Base-by-base conservation (phyloP, 2,888 invertebrate genomes). In the Cephus nigrinus region DNA sequence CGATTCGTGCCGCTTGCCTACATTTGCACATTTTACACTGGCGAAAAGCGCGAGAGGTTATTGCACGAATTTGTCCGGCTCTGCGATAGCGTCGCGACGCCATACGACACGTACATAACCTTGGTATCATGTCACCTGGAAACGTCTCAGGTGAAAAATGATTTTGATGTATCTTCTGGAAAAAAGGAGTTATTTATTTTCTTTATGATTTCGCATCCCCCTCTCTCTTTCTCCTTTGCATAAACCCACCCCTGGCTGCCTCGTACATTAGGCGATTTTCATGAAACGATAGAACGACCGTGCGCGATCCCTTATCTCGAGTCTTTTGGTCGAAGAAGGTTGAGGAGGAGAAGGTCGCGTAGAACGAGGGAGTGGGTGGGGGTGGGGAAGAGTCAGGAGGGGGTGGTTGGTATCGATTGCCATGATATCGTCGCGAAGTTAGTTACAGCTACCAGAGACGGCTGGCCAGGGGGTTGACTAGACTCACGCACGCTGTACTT, bases 61-160 rank as follows among this genome's bases (percentile, higher is more conserved):
- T 85, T 86, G 85, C 85, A 84, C 86, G 85, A 85, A 86, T 87
- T 87, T 87, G 88, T 86, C 86, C 55, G 55, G 81, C 69, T 79
- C 78, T 80, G 80, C 78, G 79, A 82, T 80, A 82, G 73, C 80
- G 74, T 71, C 33, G 68, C 78, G 72, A 55, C 55, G 23, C 55
- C 55, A 55, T 23, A 15, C 55, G 55, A 23, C 55, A 23, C 55
- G 23, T 55, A 23, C 55, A 55, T 55, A 55, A 55, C 23, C 55
- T 55, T 55, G 55, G 55, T 55, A 55, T 55, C 55, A 55, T 55
- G 55, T 55, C 55, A 55, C 55, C 55, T 55, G 55, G 9, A 55
- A 55, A 55, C 9, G 23, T 55, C 55, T 55, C 55, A 9, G 15
- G 55, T 55, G 55, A 55, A 55, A 55, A 55, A 55, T 55, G 15